A percentile compares a stretch with the other conserved stretches of the same genome.
Evolutionary conservation across 2,113 vertebrate genomes (phyloP).

Genomic region (Engraulis encrasicolus): DNA sequence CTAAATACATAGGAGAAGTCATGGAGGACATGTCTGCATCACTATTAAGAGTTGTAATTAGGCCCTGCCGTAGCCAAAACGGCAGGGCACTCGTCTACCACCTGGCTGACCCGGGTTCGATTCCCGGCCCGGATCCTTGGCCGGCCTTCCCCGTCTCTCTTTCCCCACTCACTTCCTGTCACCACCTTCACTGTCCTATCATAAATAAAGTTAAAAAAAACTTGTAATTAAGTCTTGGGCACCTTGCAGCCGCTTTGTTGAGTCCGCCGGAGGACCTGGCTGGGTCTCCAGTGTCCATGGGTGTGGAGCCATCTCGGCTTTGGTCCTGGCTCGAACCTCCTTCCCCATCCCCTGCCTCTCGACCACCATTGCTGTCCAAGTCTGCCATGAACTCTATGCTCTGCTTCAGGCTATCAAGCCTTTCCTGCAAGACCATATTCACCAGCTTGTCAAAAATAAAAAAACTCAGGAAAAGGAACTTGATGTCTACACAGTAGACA

Average conservation of each 20-base stretch:
- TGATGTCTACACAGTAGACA: background rate
- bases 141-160: too few relatives aligned
- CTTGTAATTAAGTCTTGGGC: too few relatives aligned
- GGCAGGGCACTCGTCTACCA: too few relatives aligned
- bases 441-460: constrained; percentile 10
- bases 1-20: too few relatives aligned
- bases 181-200: too few relatives aligned
- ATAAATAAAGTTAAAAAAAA: too few relatives aligned
- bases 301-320: constrained; percentile 65
- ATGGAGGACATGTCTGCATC: too few relatives aligned
- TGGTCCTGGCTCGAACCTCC: constrained; percentile 61
- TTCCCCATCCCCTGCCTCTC: constrained; percentile 71
- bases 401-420: constrained; percentile 93
- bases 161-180: too few relatives aligned
- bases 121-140: too few relatives aligned
- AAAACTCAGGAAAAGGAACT: background rate
- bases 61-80: too few relatives aligned
- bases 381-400: constrained; percentile 97
- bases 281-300: constrained; percentile 72
- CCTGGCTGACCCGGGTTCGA: too few relatives aligned
- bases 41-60: too few relatives aligned
- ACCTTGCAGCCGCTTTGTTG: constrained; percentile 79
- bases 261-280: constrained; percentile 76
- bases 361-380: constrained; percentile 81
- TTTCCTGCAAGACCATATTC: constrained; percentile 79